Base-by-base conservation (phyloP, 2,113 vertebrate species). In the Elachura formosa region DNA sequence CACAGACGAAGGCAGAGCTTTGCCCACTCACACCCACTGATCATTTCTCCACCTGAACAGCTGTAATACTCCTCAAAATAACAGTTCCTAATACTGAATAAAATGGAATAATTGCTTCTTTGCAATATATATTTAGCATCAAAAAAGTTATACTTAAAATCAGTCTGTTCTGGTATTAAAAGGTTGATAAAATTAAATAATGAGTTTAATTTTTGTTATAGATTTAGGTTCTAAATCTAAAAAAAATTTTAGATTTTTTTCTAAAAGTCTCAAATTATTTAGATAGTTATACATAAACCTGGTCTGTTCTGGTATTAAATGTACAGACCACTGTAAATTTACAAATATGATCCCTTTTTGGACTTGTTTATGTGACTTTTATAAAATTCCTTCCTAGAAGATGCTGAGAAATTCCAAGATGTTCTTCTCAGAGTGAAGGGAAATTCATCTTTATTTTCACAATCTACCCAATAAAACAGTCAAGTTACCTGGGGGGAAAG, bases 401-500 rank as follows among this genome's bases (percentile, higher is more conserved):
- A 18, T 52, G 28, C 69, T 69, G 45, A 64, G 68, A 76, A 64
- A 55, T 51, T 41, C 45, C 62, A 77, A 34, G 6, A 40, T n/a
- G 10, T 7, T 49, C 45, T 52, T 29, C 4, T 4, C 18, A 51
- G 0, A n/a, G 4, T 1, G n/a, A 83, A 34, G 40, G 6, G 41
- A 78, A 89, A 84, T 59, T 71, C 9, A 73, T 8, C n/a, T 14
- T 14, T n/a, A 5, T 64, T 58, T 48, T n/a, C 54, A 31, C 61
- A 22, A 38, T 33, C 21, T 29, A 33, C 2, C 43, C n/a, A 11
- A 11, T 10, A 38, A 63, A 67, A 10, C 7, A 46, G 28, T 22
- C 54, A 40, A 51, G 10, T 31, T 49, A 68, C 0, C 0, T 34
- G 24, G 15, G n/a, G 43, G 22, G 5, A 51, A 55, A 46, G n/a